phyloP scores from a whole-genome alignment of 2,113 vertebrate genomes.

The Panthera tigris region DNA sequence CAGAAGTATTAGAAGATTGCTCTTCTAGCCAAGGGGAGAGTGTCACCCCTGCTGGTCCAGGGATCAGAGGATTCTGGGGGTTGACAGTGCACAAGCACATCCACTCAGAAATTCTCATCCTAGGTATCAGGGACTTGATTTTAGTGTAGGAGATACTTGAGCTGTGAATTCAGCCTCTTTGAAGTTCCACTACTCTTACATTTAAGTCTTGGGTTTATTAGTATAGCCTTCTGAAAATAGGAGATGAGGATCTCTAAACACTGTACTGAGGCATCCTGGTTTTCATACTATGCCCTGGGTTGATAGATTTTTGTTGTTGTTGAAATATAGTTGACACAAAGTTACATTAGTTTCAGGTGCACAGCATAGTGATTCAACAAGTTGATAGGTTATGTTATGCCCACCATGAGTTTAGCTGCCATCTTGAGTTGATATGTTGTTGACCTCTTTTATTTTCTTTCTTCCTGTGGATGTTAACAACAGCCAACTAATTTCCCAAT shows the following conservation, averaged over 20 bases:
- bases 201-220: background rate
- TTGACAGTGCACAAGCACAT: background rate
- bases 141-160: background rate
- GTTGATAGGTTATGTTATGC: background rate
- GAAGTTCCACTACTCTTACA: background rate
- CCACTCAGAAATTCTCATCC: background rate
- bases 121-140: background rate
- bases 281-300: background rate
- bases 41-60: background rate
- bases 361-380: background rate
- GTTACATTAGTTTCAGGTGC: background rate
- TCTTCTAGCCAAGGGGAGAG: background rate
- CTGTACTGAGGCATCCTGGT: background rate
- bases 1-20: background rate
- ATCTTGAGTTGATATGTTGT: background rate
- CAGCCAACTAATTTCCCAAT: background rate
- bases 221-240: background rate
- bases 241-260: background rate
- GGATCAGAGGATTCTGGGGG: background rate
- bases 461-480: background rate
- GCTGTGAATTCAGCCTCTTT: background rate
- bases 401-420: background rate
- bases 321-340: background rate
- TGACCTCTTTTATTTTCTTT: background rate
- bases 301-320: background rate